Evolutionary conservation across 2,113 vertebrate species (phyloP).

Genomic region (Calcarius ornatus): DNA sequence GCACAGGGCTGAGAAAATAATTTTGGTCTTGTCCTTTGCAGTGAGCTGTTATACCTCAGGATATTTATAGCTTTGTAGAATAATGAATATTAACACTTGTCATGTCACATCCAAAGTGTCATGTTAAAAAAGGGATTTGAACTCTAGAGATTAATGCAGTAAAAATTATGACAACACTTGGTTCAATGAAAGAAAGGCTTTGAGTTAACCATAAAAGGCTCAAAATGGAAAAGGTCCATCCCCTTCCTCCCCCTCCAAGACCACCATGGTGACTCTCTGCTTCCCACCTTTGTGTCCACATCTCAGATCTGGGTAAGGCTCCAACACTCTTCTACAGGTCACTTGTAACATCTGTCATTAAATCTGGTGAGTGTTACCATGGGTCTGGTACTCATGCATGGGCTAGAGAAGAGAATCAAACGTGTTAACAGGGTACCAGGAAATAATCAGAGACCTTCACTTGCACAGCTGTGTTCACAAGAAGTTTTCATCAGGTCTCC

Average conservation of each 20-base stretch:
- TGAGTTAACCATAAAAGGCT: conserved; percentile 4
- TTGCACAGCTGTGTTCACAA: background rate
- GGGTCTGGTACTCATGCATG: background rate
- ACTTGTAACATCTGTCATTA: background rate
- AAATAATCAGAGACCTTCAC: background rate
- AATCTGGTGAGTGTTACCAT: background rate
- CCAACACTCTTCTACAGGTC: background rate
- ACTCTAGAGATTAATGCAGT: conserved; percentile 50
- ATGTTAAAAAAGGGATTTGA: conserved; percentile 52
- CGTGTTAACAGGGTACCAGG: background rate
- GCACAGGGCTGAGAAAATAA: conserved; percentile 5
- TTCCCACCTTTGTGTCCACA: background rate
- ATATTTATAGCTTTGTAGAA: conserved; percentile 52
- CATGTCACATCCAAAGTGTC: conserved; percentile 47
- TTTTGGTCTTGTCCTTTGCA: conserved; percentile 33
- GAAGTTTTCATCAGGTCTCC: background rate
- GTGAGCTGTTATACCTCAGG: conserved; percentile 8
- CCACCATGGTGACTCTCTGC: background rate
- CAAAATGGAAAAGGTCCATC: background rate
- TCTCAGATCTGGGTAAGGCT: background rate
- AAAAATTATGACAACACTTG: conserved; percentile 39
- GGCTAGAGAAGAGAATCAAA: background rate
- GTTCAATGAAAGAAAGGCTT: conserved; percentile 25
- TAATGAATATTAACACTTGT: conserved; percentile 67
- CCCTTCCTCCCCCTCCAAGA: background rate